Evolutionary conservation across 35 echinoderm and acorn worm genomes (phyloP).

Genomic region (Heliocidaris tuberculata): DNA sequence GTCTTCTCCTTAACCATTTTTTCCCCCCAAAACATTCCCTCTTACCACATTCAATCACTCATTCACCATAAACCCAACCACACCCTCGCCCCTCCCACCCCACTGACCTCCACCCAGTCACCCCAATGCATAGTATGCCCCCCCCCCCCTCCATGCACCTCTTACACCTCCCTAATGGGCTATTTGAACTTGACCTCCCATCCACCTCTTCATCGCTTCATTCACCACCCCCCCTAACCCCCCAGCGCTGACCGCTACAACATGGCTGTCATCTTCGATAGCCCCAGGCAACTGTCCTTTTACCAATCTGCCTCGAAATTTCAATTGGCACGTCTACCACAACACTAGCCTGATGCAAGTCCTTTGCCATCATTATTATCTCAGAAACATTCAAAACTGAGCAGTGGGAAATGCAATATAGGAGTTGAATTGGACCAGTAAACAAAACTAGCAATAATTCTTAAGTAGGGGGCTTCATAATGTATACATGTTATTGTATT

Average conservation of each 20-base stretch:
- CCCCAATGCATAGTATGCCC: too few relatives aligned
- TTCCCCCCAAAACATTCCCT: too few relatives aligned
- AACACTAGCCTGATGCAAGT: background rate
- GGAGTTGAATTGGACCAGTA: background rate
- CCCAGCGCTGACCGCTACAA: background rate
- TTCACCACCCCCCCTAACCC: background rate
- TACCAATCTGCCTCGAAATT: background rate
- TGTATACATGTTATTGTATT: background rate
- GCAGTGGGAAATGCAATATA: background rate
- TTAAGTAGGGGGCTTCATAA: background rate
- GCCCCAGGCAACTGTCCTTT: background rate
- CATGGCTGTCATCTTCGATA: background rate
- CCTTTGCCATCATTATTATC: background rate
- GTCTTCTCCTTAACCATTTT: too few relatives aligned
- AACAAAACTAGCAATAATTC: slow-evolving; percentile 10
- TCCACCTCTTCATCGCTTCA: background rate
- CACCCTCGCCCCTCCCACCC: background rate
- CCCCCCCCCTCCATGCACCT: too few relatives aligned
- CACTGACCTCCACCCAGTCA: background rate
- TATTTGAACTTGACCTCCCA: background rate
- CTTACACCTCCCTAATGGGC: background rate
- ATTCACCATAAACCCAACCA: background rate
- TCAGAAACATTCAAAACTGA: background rate
- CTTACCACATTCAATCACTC: too few relatives aligned
- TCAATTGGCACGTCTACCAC: background rate